phyloP scores from a whole-genome alignment of 2,797 vertebrate species.

The Smutsia temminckii region DNA sequence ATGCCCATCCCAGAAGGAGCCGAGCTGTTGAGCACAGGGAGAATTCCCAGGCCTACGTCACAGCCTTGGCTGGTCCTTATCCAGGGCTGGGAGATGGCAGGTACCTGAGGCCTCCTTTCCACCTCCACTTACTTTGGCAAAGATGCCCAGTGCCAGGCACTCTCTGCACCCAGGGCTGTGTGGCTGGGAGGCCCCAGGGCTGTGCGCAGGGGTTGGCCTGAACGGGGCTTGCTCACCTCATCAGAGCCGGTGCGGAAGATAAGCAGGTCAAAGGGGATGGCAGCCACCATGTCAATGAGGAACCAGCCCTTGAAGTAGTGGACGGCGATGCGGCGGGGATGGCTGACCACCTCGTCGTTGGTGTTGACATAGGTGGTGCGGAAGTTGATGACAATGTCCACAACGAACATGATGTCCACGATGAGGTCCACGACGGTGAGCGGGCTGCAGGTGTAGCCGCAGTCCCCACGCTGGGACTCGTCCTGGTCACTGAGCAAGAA shows the following conservation, averaged over 20 bases:
- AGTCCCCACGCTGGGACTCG: conserved; percentile 90
- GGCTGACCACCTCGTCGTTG: conserved; percentile 98
- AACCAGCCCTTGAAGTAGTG: conserved; percentile 99
- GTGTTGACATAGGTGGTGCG: conserved; percentile 97
- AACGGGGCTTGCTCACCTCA: conserved; percentile 87
- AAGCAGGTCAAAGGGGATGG: conserved; percentile 98
- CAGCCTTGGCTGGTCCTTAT: not conserved
- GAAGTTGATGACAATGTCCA: conserved; percentile 99
- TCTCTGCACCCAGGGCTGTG: not conserved
- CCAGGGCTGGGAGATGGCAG: not conserved
- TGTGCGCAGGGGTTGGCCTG: not conserved
- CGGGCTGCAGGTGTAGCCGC: conserved; percentile 96
- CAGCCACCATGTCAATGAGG: conserved; percentile 99
- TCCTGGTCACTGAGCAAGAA: conserved; percentile 97
- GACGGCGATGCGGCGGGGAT: conserved; percentile 94
- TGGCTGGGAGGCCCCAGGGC: not conserved
- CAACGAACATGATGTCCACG: conserved; percentile 99
- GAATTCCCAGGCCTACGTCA: not conserved
- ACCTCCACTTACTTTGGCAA: not conserved
- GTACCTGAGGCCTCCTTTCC: not conserved
- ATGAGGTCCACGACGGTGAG: conserved; percentile 98
- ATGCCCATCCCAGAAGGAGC: not conserved
- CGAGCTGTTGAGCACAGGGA: not conserved
- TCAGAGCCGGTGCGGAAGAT: conserved; percentile 96
- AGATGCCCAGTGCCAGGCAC: not conserved